phyloP scores from a whole-genome alignment of 35 echinoderm and acorn worm genomes.

The Apostichopus californicus region DNA sequence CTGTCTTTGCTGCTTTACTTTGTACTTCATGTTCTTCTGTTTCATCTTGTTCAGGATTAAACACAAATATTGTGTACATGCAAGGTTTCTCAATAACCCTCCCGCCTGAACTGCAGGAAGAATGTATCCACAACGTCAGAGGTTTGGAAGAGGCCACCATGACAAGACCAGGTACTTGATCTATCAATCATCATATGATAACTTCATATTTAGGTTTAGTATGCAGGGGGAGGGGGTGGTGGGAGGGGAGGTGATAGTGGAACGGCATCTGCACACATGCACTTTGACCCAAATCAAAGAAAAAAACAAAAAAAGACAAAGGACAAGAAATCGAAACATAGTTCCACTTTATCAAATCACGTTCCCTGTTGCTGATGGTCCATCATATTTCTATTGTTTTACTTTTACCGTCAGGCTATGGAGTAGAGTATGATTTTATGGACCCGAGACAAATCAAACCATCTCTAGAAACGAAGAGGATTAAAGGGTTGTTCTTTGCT shows the following conservation, averaged over 20 bases:
- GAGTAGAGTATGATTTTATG: constrained; percentile 95
- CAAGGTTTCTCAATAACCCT: constrained; percentile 96
- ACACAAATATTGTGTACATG: constrained; percentile 86
- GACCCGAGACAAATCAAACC: constrained; percentile 86
- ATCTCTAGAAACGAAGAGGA: constrained; percentile 81
- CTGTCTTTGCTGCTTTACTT: too few species aligned
- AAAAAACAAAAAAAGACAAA: too few species aligned
- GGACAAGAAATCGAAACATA: too few species aligned
- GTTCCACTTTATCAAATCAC: too few species aligned
- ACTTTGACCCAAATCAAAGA: too few species aligned
- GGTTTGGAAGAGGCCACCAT: constrained; percentile 80
- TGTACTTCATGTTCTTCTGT: neutral
- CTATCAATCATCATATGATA: too few species aligned
- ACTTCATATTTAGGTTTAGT: too few species aligned
- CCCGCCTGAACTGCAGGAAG: constrained; percentile 83
- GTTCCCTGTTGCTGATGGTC: too few species aligned
- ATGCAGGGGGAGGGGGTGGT: too few species aligned
- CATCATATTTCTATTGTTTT: neutral
- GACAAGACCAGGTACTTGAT: constrained; percentile 80
- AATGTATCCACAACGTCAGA: constrained; percentile 69
- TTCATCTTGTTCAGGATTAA: constrained; percentile 65
- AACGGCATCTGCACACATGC: too few species aligned
- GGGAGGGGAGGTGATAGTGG: too few species aligned
- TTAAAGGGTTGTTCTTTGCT: constrained; percentile 88
- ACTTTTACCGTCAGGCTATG: constrained; percentile 66